Evolutionary conservation across 92 coral and sea anemone genomes (phyloP), one percentile per base, ranked within the genome.

Genomic region (Siderastrea siderea): DNA sequence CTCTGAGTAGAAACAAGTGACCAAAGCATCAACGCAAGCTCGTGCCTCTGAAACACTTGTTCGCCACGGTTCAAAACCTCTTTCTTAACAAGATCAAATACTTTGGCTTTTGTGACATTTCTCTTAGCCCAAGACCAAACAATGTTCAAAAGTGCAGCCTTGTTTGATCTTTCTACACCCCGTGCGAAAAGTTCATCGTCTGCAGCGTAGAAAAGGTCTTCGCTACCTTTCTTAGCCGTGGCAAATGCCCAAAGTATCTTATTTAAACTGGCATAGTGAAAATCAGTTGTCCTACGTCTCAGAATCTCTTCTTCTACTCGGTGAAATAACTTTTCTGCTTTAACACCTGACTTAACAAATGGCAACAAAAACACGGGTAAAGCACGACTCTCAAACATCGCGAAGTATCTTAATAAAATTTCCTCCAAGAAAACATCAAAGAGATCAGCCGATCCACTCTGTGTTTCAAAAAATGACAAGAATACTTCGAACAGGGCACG

Each of bases 211-310:
- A 77, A 77, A 1, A 77, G 55, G 5, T 61, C 47, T n/a, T 58
- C 52, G 55, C 82, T 60, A 6, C 82, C 82, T 47, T 61, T 59
- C 11, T 26, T 13, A 8, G 82, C 51, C 54, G 4, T 77, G 69
- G 68, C 55, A 61, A 63, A 79, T 17, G 84, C 84, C 84, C 84
- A 79, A 5, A 64, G 48, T 10, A 64, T 17, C 55, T 47, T 7
- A 64, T 48, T 1, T 7, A 79, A 7, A 62, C 48, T 47, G 3
- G 47, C 13, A 13, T 7, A 47, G 60, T 7, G 16, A 5, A 64
- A 64, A 9, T 62, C 44, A 7, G 47, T 19, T 9, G 46, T 62
- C 8, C 59, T 61, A 3, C 84, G 59, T 62, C 61, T 19, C 4
- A 62, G 45, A 63, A 79, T 65, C 53, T 79, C 84, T 52, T 3